phyloP scores from a whole-genome alignment of 2,888 invertebrate genomes.

The Mesochorus sp. region DNA sequence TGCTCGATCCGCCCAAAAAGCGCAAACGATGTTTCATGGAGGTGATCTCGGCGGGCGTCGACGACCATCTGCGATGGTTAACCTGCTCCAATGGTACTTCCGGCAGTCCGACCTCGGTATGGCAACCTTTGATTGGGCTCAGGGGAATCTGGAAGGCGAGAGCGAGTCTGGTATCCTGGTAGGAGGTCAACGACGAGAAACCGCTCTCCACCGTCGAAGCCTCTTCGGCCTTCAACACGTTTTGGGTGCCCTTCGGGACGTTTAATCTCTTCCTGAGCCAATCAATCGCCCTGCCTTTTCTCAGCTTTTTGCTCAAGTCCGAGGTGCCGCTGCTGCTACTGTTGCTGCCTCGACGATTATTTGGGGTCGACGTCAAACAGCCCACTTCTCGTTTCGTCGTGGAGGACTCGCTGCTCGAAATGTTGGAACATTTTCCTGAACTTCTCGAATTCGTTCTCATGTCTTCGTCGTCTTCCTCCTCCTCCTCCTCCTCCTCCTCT shows the following conservation, averaged over 20 bases:
- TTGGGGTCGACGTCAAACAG: conserved; percentile 68
- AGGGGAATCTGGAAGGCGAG: conserved; percentile 38
- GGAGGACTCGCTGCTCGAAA: conserved; percentile 16
- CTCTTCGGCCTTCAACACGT: conserved; percentile 85
- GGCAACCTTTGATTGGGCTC: conserved; percentile 76
- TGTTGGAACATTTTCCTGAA: conserved; percentile 8
- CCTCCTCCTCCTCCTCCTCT: conserved; percentile 68
- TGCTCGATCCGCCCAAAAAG: conserved; percentile 69
- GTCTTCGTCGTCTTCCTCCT: conserved; percentile 63
- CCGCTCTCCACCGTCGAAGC: no score
- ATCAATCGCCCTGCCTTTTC: conserved; percentile 64
- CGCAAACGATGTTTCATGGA: conserved; percentile 75
- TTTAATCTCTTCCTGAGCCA: conserved; percentile 58
- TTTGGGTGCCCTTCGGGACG: conserved; percentile 73
- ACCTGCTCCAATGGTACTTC: conserved; percentile 75
- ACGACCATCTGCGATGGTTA: conserved; percentile 79
- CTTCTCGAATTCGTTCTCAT: conserved; percentile 4
- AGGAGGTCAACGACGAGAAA: conserved; percentile 93
- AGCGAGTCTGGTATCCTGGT: conserved; percentile 91
- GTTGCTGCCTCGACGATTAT: conserved; percentile 48
- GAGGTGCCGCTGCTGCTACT: no score
- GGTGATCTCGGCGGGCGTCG: conserved; percentile 78
- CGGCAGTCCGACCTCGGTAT: conserved; percentile 79
- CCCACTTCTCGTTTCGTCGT: neutral
- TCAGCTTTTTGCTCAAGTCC: no score